Evolutionary conservation across 2,113 vertebrate species (phyloP), one percentile per base, ranked within the genome.

Genomic region (Sapajus apella): DNA sequence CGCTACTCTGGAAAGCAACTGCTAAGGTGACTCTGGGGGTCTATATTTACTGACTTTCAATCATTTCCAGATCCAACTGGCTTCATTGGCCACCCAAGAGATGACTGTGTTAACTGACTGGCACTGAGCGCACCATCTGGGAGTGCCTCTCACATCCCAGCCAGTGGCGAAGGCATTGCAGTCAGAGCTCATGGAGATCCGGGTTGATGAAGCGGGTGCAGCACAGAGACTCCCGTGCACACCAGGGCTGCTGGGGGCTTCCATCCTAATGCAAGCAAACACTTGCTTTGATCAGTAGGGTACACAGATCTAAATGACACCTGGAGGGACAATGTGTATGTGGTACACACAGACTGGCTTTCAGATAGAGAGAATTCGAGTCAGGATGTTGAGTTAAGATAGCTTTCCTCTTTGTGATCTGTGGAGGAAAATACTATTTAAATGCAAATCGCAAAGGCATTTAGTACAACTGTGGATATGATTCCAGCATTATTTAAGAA

Each of bases 401-500:
- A 96, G 94, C 96, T 85, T 96, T 93, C 85, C 58, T 91, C 82
- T 85, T 88, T 96, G 95, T 94, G 97, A 97, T 97, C 90, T 95
- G 80, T 88, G 95, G 95, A 95, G 97, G 88, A 96, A 98, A 96
- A 97, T 91, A 95, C 97, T 94, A 97, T 97, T 98, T 98, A 97
- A 97, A 97, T 98, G 97, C 96, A 98, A 98, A 98, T 98, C 95
- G 91, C 81, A 87, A 81, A 97, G 68, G 82, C 88, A 81, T 96
- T 97, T 97, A 95, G 96, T 97, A 95, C 75, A 96, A 90, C 56
- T 35, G 3, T 66, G 85, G 95, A 90, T 90, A 95, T 93, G 97
- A 96, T 83, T 95, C 84, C 32, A 55, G 96, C 76, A 79, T 94
- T 97, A 97, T 96, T 85, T 97, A 87, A 96, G 94, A 92, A 86